Evolutionary conservation across 2,113 vertebrate species (phyloP), one percentile per base, ranked within the genome.

Genomic region (Marmota flaviventris): DNA sequence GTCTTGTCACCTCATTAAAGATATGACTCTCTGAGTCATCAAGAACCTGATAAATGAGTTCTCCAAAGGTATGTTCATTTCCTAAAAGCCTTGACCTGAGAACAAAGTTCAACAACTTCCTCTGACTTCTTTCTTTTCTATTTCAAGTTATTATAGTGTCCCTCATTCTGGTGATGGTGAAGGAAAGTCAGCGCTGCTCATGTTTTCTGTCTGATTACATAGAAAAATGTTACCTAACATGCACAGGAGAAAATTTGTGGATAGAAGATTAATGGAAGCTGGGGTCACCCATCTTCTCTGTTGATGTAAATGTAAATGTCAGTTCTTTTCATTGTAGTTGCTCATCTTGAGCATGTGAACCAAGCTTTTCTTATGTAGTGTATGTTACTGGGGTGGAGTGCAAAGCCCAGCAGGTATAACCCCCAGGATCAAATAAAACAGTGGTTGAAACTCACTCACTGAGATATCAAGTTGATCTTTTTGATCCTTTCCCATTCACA

Each of bases 21-120:
- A 61, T 58, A 3, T 77, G 73, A 67, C 73, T 93, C 37, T 77
- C 61, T 85, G 37, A 93, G 37, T 29, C 32, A 53, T 1, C 17
- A 17, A 45, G 20, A 89, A 14, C 8, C 58, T 70, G 9, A 85
- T 22, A 39, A 73, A 83, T 32, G 29, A 29, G 5, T 4, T 83
- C 78, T 95, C 73, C 93, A 0, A 0, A 24, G 11, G 2, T 58
- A 72, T 51, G 67, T 63, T 95, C 24, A 25, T 92, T 89, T 89
- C 42, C 67, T n/a, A 3, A 83, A 81, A 77, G 25, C 39, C 45
- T 81, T 53, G 20, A 88, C 89, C 61, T 73, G 42, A 69, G 73
- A 94, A 72, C 63, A 67, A 92, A 63, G 20, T 75, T 86, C 56
- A 82, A 65, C 69, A 89, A n/a, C 25, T 39, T 93, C 58, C n/a